These are phyloP conservation scores for Ichneumoninae sp. DNA, from an alignment of 2,888 invertebrate species.

Conservation along the genomic window DNA sequence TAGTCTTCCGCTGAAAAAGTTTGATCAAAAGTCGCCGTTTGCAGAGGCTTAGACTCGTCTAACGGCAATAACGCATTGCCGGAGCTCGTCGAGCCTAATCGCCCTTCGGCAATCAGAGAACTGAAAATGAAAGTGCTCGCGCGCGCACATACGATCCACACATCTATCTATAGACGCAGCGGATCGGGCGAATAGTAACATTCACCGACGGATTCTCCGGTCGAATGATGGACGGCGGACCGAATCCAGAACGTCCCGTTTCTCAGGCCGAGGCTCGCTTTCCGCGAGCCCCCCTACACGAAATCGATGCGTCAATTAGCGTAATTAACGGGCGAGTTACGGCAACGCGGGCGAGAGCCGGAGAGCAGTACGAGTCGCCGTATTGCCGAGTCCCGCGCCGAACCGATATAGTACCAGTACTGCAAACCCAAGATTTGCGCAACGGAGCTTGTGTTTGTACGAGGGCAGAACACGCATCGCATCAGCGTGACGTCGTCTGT, in stretches of 20 bases:
- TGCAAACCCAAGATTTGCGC: conserved; percentile 64
- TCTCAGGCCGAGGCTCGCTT: conserved; percentile 63
- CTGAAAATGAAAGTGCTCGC: conserved; percentile 71
- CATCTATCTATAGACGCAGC: conserved; percentile 43
- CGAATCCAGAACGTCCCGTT: conserved; percentile 68
- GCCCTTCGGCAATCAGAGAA: conserved; percentile 70
- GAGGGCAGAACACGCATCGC: conserved; percentile 67
- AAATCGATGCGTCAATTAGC: conserved; percentile 76
- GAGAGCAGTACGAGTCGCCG: conserved; percentile 41
- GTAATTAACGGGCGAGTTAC: conserved; percentile 74
- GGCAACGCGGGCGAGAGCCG: conserved; percentile 62
- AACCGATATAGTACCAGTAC: conserved; percentile 62
- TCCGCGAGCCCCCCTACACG: conserved; percentile 54
- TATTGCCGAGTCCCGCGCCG: conserved; percentile 48
- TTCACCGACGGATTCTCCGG: conserved; percentile 64
- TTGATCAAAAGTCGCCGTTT: conserved; percentile 12
- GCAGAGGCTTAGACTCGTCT: conserved; percentile 17
- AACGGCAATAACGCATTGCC: conserved; percentile 27
- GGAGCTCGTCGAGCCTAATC: conserved; percentile 55
- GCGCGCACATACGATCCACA: conserved; percentile 38
- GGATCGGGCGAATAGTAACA: conserved; percentile 59
- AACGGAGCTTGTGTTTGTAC: conserved; percentile 58
- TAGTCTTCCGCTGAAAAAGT: conserved; percentile 2
- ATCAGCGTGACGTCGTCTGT: background rate
- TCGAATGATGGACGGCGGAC: conserved; percentile 68